A percentile compares a stretch with the other conserved stretches of the same genome.
These are phyloP conservation scores for Natator depressus DNA, from an alignment of 2,113 vertebrate genomes.

Conservation along the genomic window DNA sequence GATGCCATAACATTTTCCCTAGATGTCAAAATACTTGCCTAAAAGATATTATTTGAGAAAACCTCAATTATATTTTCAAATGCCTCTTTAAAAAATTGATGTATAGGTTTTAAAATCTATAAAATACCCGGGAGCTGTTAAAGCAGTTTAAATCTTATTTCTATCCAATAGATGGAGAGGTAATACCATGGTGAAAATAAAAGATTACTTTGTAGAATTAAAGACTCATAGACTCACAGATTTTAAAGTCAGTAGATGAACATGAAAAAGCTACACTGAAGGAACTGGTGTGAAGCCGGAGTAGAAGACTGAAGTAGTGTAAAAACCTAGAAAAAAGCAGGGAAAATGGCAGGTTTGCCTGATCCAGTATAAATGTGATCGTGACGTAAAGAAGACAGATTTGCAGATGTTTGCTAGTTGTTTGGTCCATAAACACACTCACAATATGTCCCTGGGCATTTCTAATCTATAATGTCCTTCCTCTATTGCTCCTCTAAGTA, in stretches of 20 bases:
- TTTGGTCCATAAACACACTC: neutral
- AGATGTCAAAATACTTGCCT: neutral
- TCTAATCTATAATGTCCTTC: neutral
- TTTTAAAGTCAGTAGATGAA: neutral
- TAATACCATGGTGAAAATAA: neutral
- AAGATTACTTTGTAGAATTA: neutral
- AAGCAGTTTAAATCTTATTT: neutral
- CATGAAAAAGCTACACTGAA: neutral
- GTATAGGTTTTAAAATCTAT: neutral
- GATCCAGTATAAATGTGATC: neutral
- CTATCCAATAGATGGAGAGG: neutral
- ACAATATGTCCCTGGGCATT: neutral
- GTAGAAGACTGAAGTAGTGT: neutral
- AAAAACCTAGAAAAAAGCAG: neutral
- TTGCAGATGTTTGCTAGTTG: neutral
- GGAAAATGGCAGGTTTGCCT: neutral
- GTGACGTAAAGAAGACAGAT: neutral
- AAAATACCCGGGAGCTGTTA: neutral
- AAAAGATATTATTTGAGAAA: neutral
- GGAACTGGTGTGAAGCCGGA: neutral
- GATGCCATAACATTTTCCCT: neutral
- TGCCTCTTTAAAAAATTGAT: neutral
- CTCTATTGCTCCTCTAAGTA: rapidly evolving
- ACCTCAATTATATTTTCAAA: neutral
- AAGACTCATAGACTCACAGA: neutral